These are phyloP conservation scores for Rousettus madagascariensis DNA, from an alignment of 2,797 vertebrate species.

Conservation along the genomic window DNA sequence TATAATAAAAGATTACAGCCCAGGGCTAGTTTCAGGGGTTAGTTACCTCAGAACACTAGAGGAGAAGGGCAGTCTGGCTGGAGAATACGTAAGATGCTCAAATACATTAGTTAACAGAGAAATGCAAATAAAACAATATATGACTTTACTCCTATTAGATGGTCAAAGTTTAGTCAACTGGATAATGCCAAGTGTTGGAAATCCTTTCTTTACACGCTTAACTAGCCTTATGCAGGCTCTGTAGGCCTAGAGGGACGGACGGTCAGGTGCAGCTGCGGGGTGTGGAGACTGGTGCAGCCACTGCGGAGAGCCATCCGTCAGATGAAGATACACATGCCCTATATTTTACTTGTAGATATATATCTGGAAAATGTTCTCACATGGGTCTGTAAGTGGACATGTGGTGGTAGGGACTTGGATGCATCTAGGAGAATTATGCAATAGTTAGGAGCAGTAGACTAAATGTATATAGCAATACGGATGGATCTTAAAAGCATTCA, in stretches of 20 bases:
- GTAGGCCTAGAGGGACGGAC: not conserved
- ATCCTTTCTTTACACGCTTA: not conserved
- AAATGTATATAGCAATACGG: no score
- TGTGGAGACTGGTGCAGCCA: not conserved
- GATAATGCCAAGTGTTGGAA: not conserved
- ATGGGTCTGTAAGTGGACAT: not conserved
- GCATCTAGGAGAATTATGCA: not conserved
- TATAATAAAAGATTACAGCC: not conserved
- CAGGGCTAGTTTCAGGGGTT: not conserved
- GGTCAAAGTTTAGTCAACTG: not conserved
- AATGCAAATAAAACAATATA: not conserved
- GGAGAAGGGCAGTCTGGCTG: not conserved
- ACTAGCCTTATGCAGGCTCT: not conserved
- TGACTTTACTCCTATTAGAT: not conserved
- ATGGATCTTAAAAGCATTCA: not conserved
- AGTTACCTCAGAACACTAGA: not conserved
- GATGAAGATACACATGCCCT: not conserved
- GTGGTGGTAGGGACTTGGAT: not conserved
- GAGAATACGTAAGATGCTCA: not conserved
- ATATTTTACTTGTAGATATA: not conserved
- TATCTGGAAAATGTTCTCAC: not conserved
- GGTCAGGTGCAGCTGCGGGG: no score
- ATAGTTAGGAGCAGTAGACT: not conserved
- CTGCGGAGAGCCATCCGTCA: not conserved
- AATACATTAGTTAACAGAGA: not conserved